phyloP scores from a whole-genome alignment of 1,140 invertebrate genomes.

The Globodera rostochiensis region DNA sequence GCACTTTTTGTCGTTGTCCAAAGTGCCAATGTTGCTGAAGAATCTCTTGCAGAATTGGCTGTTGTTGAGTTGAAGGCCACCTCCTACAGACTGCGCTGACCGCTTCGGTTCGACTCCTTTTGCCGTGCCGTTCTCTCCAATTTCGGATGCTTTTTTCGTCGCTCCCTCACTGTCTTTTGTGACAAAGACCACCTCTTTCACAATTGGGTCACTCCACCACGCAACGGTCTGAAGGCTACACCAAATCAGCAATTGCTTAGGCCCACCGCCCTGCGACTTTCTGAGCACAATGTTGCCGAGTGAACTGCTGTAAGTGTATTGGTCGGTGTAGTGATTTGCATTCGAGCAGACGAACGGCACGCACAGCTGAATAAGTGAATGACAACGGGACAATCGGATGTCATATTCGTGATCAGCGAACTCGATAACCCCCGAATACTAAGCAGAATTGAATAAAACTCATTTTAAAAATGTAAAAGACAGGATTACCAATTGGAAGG shows the following conservation, averaged over 20 bases:
- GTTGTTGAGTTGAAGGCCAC: not conserved
- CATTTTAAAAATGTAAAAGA: not conserved
- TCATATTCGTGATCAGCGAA: not conserved
- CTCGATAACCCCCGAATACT: too few relatives aligned
- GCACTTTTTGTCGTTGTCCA: not conserved
- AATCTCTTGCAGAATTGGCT: not conserved
- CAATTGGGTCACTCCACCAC: not conserved
- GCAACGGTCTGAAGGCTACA: not conserved
- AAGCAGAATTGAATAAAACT: too few relatives aligned
- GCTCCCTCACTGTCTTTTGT: not conserved
- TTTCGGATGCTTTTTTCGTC: not conserved
- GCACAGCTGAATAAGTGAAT: not conserved
- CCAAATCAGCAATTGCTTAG: not conserved
- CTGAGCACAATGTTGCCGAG: conserved; percentile 2
- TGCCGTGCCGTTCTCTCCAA: not conserved
- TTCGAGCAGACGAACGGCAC: not conserved
- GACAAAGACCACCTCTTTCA: not conserved
- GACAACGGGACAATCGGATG: not conserved
- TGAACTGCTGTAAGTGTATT: not conserved
- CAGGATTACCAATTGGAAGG: too few relatives aligned
- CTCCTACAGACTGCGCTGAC: not conserved
- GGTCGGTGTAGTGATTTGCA: not conserved
- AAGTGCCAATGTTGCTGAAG: too few relatives aligned
- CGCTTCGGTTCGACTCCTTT: not conserved
- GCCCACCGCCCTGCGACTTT: conserved; percentile 10